A percentile compares a stretch with the other conserved stretches of the same genome.
These are phyloP conservation scores for Polyploca ridens DNA, from an alignment of 2,888 invertebrate species.

Conservation along the genomic window DNA sequence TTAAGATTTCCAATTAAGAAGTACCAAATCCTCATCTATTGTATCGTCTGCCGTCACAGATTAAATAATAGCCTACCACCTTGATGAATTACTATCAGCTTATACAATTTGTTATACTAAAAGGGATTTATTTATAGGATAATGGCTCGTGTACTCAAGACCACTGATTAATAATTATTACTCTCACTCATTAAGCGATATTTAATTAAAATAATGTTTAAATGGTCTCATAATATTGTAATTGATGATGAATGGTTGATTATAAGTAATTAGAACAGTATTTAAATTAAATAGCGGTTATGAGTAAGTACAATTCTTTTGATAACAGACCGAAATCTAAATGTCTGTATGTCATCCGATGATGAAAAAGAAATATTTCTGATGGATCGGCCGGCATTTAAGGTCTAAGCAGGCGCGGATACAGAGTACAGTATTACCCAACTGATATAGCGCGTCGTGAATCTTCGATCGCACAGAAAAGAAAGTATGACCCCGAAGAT, in stretches of 20 bases:
- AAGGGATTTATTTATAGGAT: neutral
- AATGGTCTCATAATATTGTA: neutral
- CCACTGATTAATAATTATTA: neutral
- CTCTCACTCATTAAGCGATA: neutral
- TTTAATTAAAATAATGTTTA: neutral
- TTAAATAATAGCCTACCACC: neutral
- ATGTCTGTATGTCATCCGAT: too few relatives aligned
- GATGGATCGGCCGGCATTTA: too few relatives aligned
- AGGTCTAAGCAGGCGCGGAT: too few relatives aligned
- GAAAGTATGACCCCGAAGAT: too few relatives aligned
- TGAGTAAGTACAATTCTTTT: too few relatives aligned
- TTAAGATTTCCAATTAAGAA: neutral
- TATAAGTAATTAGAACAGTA: too few relatives aligned
- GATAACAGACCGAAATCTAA: too few relatives aligned
- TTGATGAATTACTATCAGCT: conserved; percentile 1
- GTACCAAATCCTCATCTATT: neutral
- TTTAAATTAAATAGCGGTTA: too few relatives aligned
- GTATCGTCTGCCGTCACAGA: neutral
- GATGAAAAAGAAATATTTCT: too few relatives aligned
- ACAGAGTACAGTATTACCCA: too few relatives aligned
- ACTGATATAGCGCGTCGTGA: too few relatives aligned
- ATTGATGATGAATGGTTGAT: neutral
- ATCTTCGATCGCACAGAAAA: too few relatives aligned
- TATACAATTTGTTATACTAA: neutral
- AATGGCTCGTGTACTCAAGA: neutral